Evolutionary conservation across 2,113 vertebrate species (phyloP), one percentile per base, ranked within the genome.

Genomic region (Pholis gunnellus): DNA sequence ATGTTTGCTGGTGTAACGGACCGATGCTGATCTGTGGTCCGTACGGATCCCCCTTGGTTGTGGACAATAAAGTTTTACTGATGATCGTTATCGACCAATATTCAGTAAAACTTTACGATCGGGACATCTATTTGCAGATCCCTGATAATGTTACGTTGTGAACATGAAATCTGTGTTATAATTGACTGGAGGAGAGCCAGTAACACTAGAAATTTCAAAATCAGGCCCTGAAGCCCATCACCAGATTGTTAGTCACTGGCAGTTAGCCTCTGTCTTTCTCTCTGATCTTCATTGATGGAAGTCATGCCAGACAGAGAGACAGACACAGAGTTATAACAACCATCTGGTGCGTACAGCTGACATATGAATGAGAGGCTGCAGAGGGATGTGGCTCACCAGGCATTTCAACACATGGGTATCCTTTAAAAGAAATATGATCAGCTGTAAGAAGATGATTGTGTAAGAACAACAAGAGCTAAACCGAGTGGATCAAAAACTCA

Each of bases 321-420:
- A 79, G 22, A 72, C 22, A 69, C 34, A 68, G 36, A 83, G 38
- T 44, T 63, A 73, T 80, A 76, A 65, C 42, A 72, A 70, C 79
- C 86, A 89, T 82, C 78, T 85, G 87, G 64, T 80, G 25, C n/a
- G 46, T 65, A 22, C 63, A 82, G 81, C 71, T 87, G 75, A 87
- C 78, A 81, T 72, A 71, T 72, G 68, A 79, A 81, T n/a, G 0
- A 29, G 31, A 75, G 57, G 73, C 48, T 40, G 31, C 72, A 86
- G 20, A 79, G 78, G 76, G 78, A 78, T 64, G 48, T 73, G 75
- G 76, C 29, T 83, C 84, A 80, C 40, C 34, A 56, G 25, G 20
- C 44, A 50, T 61, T 52, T 29, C 52, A 67, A 63, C 40, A 78
- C 40, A 22, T 25, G 69, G 59, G 50, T 38, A 65, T 71, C 15